Percentiles rank a stretch among this genome's conserved stretches.
Conservation (phyloP, 1,140 invertebrate species). For the Rhyzopertha dominica region DNA sequence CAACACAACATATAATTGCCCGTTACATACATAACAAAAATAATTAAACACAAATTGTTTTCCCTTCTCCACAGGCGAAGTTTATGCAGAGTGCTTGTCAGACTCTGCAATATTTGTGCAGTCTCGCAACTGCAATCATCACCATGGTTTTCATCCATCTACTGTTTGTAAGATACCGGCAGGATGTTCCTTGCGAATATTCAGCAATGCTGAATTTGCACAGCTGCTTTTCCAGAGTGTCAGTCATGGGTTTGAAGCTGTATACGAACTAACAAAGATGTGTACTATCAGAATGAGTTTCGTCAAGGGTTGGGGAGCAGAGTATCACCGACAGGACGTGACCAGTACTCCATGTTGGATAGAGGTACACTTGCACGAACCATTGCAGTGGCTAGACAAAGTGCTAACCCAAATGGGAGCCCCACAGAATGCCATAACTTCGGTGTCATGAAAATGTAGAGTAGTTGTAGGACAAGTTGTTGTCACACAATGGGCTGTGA, state of each 20-base stretch:
- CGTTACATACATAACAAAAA: too few species aligned
- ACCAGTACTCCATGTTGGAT: slow-evolving; percentile 98
- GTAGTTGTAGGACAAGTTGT: too few species aligned
- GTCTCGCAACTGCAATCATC: slow-evolving; percentile 93
- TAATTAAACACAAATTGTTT: too few species aligned
- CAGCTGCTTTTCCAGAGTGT: slow-evolving; percentile 88
- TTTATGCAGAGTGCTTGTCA: slow-evolving; percentile 94
- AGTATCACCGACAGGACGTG: slow-evolving; percentile 92
- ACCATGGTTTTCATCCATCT: slow-evolving; percentile 92
- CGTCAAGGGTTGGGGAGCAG: slow-evolving; percentile 96
- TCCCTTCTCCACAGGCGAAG: too few species aligned
- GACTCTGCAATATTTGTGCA: slow-evolving; percentile 96
- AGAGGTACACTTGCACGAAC: slow-evolving; percentile 93
- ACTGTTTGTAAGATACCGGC: slow-evolving; percentile 95
- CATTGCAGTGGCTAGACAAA: slow-evolving; percentile 91
- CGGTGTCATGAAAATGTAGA: slow-evolving; percentile 74
- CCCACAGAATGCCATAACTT: slow-evolving; percentile 81
- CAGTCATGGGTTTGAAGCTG: slow-evolving; percentile 90
- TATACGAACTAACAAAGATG: slow-evolving; percentile 97
- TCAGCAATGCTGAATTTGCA: slow-evolving; percentile 96
- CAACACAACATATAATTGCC: too few species aligned
- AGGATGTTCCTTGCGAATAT: slow-evolving; percentile 93
- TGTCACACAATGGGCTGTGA: too few species aligned
- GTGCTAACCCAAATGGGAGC: slow-evolving; percentile 94
- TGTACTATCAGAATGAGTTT: slow-evolving; percentile 97